phyloP scores from a whole-genome alignment of 2,888 invertebrate genomes.

The Drosophila demipolita region DNA sequence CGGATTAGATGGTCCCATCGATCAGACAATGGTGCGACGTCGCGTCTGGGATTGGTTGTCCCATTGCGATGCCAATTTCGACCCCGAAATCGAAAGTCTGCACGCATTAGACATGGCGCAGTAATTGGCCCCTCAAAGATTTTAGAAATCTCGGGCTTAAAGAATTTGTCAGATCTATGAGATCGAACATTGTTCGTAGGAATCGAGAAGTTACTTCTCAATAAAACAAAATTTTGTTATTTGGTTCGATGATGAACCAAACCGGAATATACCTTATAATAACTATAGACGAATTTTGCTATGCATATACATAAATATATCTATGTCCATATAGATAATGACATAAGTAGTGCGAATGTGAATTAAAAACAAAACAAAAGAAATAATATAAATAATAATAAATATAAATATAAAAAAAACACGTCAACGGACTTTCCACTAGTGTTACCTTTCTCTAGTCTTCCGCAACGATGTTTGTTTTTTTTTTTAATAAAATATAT shows the following conservation, averaged over 20 bases:
- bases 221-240: conserved; percentile 15
- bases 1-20: conserved; percentile 88
- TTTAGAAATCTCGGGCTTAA: conserved; percentile 19
- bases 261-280: conserved; percentile 21
- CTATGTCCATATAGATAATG: background rate
- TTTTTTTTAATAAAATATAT: conserved; percentile 8
- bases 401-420: conserved; percentile 36
- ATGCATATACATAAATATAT: conserved; percentile 34
- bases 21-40: conserved; percentile 87
- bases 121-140: conserved; percentile 32
- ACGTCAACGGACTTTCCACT: conserved; percentile 76
- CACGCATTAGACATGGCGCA: conserved; percentile 74
- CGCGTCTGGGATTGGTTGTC: conserved; percentile 89
- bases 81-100: conserved; percentile 82
- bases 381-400: conserved; percentile 21
- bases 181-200: conserved; percentile 18
- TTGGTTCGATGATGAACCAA: conserved; percentile 22
- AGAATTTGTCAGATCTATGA: conserved; percentile 54
- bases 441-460: conserved; percentile 79
- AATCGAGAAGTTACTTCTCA: conserved; percentile 44
- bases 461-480: conserved; percentile 66
- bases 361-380: conserved; percentile 13
- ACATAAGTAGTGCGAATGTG: conserved; percentile 35
- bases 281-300: conserved; percentile 44
- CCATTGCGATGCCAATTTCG: conserved; percentile 86